Conservation (phyloP, 2,113 vertebrate genomes). For the Diglossa brunneiventris region DNA sequence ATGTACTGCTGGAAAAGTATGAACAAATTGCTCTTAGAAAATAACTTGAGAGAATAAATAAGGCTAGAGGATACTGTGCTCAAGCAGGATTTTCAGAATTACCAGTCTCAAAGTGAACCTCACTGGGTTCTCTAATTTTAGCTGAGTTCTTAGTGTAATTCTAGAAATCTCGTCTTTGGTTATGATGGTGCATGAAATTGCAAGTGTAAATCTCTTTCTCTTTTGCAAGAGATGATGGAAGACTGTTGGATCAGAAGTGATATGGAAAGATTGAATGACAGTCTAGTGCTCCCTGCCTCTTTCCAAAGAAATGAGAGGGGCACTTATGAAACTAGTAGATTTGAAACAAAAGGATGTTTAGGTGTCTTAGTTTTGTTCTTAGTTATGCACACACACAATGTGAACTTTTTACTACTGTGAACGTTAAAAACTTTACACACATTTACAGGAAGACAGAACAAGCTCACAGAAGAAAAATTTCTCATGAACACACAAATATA, state of each 20-base stretch:
- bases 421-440: background rate
- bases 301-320: background rate
- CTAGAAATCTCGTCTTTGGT: background rate
- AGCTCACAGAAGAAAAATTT: background rate
- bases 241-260: background rate
- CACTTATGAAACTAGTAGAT: background rate
- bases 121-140: background rate
- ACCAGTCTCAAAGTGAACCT: background rate
- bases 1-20: background rate
- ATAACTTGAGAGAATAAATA: background rate
- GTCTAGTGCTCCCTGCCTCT: background rate
- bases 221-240: background rate
- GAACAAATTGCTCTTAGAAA: background rate
- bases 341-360: background rate
- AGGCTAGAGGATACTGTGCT: background rate
- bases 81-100: background rate
- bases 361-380: background rate
- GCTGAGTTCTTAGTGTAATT: background rate
- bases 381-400: too few relatives aligned
- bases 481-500: background rate
- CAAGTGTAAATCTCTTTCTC: background rate
- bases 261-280: background rate
- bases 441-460: background rate
- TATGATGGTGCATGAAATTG: background rate
- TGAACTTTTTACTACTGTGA: background rate